A percentile compares a stretch with the other conserved stretches of the same genome.
These are phyloP conservation scores for Carettochelys insculpta DNA, from an alignment of 2,113 vertebrate species.

Conservation along the genomic window DNA sequence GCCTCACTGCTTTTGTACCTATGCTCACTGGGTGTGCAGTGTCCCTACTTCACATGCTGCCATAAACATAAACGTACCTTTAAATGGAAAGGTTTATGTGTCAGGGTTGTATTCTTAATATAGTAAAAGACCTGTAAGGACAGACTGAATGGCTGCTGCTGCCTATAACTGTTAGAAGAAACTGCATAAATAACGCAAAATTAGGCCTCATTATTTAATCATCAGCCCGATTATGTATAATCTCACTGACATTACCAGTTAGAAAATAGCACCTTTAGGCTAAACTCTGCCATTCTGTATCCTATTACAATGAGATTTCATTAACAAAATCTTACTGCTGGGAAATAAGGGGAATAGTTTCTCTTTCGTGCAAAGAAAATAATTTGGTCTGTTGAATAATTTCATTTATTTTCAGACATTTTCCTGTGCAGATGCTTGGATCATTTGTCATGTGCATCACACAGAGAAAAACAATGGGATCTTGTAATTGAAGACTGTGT, in stretches of 20 bases:
- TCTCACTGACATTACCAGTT: slow-evolving; percentile 14
- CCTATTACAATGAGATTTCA: not conserved
- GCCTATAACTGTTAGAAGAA: not conserved
- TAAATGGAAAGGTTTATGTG: not conserved
- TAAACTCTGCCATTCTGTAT: not conserved
- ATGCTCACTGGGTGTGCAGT: not conserved
- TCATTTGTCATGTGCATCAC: not conserved
- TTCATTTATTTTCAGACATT: not conserved
- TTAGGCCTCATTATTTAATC: slow-evolving; percentile 9
- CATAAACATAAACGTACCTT: not conserved
- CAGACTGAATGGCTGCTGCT: not conserved
- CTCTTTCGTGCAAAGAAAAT: not conserved
- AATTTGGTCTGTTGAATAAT: not conserved
- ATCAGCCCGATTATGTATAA: slow-evolving; percentile 6
- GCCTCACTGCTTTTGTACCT: not conserved
- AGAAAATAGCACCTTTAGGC: slow-evolving; percentile 20
- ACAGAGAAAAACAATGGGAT: not conserved
- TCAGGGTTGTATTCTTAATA: not conserved
- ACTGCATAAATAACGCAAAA: slow-evolving; percentile 12
- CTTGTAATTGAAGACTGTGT: not conserved
- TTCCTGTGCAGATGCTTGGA: not conserved
- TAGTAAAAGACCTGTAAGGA: not conserved
- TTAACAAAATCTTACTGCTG: not conserved
- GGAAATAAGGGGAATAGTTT: not conserved
- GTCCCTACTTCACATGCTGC: not conserved